Conservation (phyloP, 2,113 vertebrate species). For the Lagenorhynchus albirostris region DNA sequence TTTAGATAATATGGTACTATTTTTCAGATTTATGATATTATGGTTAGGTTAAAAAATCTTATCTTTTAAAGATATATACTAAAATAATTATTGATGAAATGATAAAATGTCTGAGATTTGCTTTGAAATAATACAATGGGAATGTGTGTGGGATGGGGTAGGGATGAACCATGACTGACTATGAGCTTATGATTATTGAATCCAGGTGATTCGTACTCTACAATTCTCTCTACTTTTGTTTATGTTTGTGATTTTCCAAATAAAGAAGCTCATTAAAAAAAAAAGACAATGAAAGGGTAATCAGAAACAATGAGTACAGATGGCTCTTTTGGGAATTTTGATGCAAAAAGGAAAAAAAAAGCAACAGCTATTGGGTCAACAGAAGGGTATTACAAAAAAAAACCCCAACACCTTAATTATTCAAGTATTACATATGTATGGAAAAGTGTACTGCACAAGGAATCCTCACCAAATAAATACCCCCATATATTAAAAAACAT, state of each 20-base stretch:
- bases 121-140: background rate
- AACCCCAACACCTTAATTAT: background rate
- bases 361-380: background rate
- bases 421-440: background rate
- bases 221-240: background rate
- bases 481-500: background rate
- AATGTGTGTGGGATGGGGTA: background rate
- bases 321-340: background rate
- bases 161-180: background rate
- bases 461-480: background rate
- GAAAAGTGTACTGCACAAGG: background rate
- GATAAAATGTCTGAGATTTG: background rate
- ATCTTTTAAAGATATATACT: background rate
- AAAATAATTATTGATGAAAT: background rate
- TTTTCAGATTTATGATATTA: background rate
- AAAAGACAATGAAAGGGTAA: background rate
- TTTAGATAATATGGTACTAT: background rate
- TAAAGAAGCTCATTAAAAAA: background rate
- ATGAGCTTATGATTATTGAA: background rate
- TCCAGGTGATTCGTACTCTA: background rate
- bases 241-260: background rate
- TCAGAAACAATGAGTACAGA: background rate
- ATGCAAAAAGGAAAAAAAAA: background rate
- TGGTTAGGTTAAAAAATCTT: background rate
- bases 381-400: background rate